phyloP scores from a whole-genome alignment of 2,888 invertebrate genomes.

The Thereva unica region DNA sequence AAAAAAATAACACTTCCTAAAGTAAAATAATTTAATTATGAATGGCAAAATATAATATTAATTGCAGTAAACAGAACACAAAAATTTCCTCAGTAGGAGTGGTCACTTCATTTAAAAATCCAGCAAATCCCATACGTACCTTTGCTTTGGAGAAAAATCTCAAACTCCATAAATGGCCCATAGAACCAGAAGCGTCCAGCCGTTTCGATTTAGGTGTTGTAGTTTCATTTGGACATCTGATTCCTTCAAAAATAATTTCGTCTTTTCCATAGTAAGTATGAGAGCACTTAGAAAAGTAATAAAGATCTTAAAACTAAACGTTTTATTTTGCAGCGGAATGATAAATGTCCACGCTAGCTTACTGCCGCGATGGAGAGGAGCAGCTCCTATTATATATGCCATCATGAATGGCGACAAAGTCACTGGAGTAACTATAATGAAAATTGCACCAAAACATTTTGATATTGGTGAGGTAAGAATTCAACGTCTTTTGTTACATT shows the following conservation, averaged over 20 bases:
- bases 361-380: slow-evolving; percentile 90
- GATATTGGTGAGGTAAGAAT: slow-evolving; percentile 70
- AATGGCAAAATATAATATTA: no score
- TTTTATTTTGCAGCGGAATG: slow-evolving; percentile 70
- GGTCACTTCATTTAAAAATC: slow-evolving; percentile 69
- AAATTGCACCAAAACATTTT: slow-evolving; percentile 78
- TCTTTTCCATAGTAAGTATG: slow-evolving; percentile 78
- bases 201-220: slow-evolving; percentile 84
- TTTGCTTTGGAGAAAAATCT: slow-evolving; percentile 65
- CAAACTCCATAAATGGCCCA: slow-evolving; percentile 72
- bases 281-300: not conserved
- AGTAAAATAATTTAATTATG: slow-evolving; percentile 1
- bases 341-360: slow-evolving; percentile 93
- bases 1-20: no score
- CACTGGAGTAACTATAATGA: slow-evolving; percentile 88
- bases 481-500: not conserved
- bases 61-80: slow-evolving; percentile 33
- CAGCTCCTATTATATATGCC: slow-evolving; percentile 87
- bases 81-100: slow-evolving; percentile 62
- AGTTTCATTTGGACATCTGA: slow-evolving; percentile 91
- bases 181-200: slow-evolving; percentile 53
- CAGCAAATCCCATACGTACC: slow-evolving; percentile 67
- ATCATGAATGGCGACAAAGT: slow-evolving; percentile 78
- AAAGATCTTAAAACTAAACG: not conserved
- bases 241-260: slow-evolving; percentile 74